These are phyloP conservation scores for Sylvia atricapilla DNA, from an alignment of 2,113 vertebrate species.

Conservation along the genomic window DNA sequence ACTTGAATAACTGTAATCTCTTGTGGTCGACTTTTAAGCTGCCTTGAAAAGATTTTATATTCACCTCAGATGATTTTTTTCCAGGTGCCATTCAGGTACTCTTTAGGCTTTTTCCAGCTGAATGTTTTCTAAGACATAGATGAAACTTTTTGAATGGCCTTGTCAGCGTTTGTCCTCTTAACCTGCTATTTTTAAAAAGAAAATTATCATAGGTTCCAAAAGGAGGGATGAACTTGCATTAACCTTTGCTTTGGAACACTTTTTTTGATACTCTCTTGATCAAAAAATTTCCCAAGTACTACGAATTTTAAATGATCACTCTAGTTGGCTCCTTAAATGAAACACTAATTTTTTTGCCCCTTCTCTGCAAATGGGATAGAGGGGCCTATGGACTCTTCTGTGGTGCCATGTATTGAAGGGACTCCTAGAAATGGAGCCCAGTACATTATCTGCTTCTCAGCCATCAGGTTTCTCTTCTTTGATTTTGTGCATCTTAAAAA, in stretches of 20 bases:
- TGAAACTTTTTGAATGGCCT: not conserved
- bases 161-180: not conserved
- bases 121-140: not conserved
- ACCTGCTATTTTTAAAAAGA: not conserved
- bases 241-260: not conserved
- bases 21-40: not conserved
- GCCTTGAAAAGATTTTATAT: not conserved
- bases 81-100: not conserved
- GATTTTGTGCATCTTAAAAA: not conserved
- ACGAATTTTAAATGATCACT: not conserved
- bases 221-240: not conserved
- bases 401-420: not conserved
- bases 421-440: not conserved
- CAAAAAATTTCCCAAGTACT: not conserved
- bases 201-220: not conserved
- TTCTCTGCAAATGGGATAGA: not conserved
- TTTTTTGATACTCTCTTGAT: not conserved
- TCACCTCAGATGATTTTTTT: not conserved
- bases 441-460: rapidly evolving
- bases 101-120: not conserved
- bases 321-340: rapidly evolving
- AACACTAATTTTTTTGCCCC: rapidly evolving
- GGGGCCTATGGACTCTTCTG: not conserved
- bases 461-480: not conserved
- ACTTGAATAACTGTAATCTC: not conserved